Evolutionary conservation across 2,888 invertebrate genomes (phyloP).

Genomic region (Andrena chrysosceles): DNA sequence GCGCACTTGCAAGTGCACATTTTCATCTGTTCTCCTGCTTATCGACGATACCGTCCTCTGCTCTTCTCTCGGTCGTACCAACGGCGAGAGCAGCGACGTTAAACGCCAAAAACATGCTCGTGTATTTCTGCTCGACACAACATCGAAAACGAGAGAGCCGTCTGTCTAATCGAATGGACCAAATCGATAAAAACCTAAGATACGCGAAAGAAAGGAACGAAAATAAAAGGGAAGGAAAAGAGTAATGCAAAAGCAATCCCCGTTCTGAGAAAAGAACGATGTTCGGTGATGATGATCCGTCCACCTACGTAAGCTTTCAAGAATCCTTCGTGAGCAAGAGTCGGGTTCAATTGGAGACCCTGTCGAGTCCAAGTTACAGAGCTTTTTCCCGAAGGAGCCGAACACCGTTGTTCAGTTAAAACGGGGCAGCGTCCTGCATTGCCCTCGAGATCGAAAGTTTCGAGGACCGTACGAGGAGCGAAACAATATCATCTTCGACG

Average conservation of each 20-base stretch:
- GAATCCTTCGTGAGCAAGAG: constrained; percentile 24
- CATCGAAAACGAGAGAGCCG: constrained; percentile 18
- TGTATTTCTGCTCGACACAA: constrained; percentile 20
- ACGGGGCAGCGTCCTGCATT: neutral
- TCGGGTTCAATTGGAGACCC: constrained; percentile 1
- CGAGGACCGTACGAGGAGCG: constrained; percentile 4
- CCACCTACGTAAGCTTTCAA: constrained; percentile 55
- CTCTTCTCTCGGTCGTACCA: constrained; percentile 1
- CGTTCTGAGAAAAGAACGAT: constrained; percentile 20
- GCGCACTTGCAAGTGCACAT: constrained; percentile 1
- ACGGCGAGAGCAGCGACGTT: constrained; percentile 50
- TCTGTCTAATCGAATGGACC: constrained; percentile 42
- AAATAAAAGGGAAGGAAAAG: neutral
- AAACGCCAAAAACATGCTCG: constrained; percentile 23
- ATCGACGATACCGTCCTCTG: constrained; percentile 44
- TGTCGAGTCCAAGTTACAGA: constrained; percentile 5
- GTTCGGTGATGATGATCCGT: constrained; percentile 66
- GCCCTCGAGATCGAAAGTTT: constrained; percentile 13
- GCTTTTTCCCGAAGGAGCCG: constrained; percentile 28
- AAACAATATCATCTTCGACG: constrained; percentile 1
- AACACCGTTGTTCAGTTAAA: constrained; percentile 28
- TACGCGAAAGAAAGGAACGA: neutral
- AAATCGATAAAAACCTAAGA: constrained; percentile 35
- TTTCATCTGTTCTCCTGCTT: neutral
- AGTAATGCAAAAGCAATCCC: neutral